These are phyloP conservation scores for Carcinoscorpius rotundicauda DNA, from an alignment of 1,140 invertebrate genomes.

Conservation along the genomic window DNA sequence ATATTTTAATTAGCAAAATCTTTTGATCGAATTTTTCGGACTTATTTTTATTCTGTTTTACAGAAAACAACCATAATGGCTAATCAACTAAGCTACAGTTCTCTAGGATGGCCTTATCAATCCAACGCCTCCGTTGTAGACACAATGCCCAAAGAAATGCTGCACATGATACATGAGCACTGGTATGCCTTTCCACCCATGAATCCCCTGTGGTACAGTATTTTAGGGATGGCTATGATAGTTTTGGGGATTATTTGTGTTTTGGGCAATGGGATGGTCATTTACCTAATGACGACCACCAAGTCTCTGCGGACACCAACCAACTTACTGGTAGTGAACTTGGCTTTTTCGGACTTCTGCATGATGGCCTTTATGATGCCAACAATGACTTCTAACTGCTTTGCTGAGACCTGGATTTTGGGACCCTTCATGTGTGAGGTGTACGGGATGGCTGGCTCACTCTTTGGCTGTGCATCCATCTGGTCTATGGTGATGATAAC, in stretches of 20 bases:
- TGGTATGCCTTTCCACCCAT: conserved; percentile 65
- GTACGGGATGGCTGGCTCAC: conserved; percentile 60
- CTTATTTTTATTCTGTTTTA: too few relatives aligned
- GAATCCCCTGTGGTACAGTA: conserved; percentile 62
- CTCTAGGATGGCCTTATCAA: conserved; percentile 11
- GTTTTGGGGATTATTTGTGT: conserved; percentile 54
- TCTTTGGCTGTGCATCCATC: conserved; percentile 66
- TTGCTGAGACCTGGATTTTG: conserved; percentile 71
- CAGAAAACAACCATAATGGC: too few relatives aligned
- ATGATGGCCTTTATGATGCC: conserved; percentile 73
- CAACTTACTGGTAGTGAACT: conserved; percentile 69
- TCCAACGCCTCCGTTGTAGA: conserved; percentile 59
- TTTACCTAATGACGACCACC: conserved; percentile 67
- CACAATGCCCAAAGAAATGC: conserved; percentile 55
- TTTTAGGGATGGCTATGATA: conserved; percentile 60
- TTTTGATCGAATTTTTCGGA: too few relatives aligned
- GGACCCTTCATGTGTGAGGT: conserved; percentile 68
- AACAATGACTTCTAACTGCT: conserved; percentile 66
- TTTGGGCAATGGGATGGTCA: conserved; percentile 69
- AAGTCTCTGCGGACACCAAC: conserved; percentile 65
- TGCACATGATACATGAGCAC: conserved; percentile 53
- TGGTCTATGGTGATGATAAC: conserved; percentile 72
- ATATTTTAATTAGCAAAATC: too few relatives aligned
- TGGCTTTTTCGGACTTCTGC: conserved; percentile 73
- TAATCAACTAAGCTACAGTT: not conserved